A percentile compares a stretch with the other conserved stretches of the same genome.
phyloP scores from a whole-genome alignment of 2,888 invertebrate species.

The Campopleginae sp. region DNA sequence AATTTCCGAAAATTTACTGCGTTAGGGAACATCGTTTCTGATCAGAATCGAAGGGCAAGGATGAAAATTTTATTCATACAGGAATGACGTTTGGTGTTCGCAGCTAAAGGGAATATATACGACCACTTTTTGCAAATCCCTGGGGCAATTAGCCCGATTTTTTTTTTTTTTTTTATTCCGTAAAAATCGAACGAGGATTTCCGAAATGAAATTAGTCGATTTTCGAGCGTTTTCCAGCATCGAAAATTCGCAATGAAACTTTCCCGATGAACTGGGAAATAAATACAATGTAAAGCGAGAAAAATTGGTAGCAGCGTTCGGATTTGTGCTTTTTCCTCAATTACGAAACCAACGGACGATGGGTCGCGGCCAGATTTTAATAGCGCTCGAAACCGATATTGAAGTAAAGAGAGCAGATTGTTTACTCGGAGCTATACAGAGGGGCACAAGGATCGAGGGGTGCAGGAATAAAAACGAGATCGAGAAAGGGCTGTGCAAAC shows the following conservation, averaged over 20 bases:
- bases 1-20: not conserved
- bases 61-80: not conserved
- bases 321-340: slow-evolving; percentile 39
- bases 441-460: not conserved
- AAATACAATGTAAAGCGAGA: not conserved
- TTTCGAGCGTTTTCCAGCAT: not conserved
- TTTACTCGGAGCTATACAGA: not conserved
- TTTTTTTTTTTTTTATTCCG: not conserved
- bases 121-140: not conserved
- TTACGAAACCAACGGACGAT: slow-evolving; percentile 53
- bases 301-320: slow-evolving; percentile 31
- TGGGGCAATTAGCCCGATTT: not conserved
- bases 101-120: not conserved
- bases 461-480: slow-evolving; percentile 21
- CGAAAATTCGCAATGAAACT: not conserved
- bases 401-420: slow-evolving; percentile 20
- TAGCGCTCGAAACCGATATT: slow-evolving; percentile 57
- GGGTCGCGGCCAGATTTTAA: slow-evolving; percentile 62
- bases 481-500: not conserved
- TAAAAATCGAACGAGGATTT: not conserved
- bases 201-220: not conserved
- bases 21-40: not conserved
- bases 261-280: not conserved
- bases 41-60: not conserved
- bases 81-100: not conserved